Percentiles rank a stretch among this genome's conserved stretches.
Conservation (phyloP, 2,888 invertebrate genomes). For the Cremastinae sp. region DNA sequence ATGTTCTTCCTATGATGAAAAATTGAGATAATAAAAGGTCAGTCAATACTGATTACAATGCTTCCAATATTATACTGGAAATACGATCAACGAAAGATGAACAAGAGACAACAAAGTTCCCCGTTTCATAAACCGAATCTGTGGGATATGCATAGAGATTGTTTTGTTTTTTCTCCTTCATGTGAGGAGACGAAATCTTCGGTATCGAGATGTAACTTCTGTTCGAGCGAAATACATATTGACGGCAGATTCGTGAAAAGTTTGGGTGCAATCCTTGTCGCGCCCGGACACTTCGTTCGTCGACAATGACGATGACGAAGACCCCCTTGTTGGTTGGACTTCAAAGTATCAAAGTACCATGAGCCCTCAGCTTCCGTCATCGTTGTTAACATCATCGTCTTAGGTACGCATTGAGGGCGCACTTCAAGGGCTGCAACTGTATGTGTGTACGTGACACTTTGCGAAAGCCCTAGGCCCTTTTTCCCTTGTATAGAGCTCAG, state of each 20-base stretch:
- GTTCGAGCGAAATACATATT: neutral
- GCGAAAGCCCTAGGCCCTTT: conserved; percentile 6
- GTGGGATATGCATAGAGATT: too few species aligned
- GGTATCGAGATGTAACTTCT: too few species aligned
- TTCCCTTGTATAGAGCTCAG: conserved; percentile 6
- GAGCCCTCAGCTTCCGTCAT: conserved; percentile 54
- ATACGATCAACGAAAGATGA: too few species aligned
- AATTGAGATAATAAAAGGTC: neutral
- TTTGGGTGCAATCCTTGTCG: neutral
- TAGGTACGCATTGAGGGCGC: conserved; percentile 11
- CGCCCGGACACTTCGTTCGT: conserved; percentile 23
- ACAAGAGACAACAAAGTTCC: too few species aligned
- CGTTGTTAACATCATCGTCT: conserved; percentile 33
- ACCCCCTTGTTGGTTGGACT: conserved; percentile 56
- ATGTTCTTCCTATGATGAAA: neutral
- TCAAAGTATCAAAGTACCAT: conserved; percentile 62
- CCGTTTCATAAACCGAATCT: too few species aligned
- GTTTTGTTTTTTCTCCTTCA: too few species aligned
- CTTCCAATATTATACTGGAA: too few species aligned
- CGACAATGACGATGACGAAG: conserved; percentile 46
- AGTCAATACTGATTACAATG: too few species aligned
- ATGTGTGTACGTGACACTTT: conserved; percentile 4
- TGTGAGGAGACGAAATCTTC: too few species aligned
- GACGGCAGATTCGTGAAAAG: neutral
- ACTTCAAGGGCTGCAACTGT: conserved; percentile 23